Base-by-base conservation (phyloP, 1,140 invertebrate species). In the Aradophagus sp. region DNA sequence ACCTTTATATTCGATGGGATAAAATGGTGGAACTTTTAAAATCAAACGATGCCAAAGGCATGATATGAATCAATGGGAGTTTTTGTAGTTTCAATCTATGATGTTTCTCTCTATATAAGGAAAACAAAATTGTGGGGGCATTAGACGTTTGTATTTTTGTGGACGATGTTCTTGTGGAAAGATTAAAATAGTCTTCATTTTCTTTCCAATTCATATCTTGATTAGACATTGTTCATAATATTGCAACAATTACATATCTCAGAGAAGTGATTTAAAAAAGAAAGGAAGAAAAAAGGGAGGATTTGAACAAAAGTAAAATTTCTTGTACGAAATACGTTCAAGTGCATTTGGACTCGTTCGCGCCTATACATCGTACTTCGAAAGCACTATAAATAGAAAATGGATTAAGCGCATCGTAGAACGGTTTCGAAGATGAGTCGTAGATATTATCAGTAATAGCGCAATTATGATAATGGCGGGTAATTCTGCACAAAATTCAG, bases 371-470 rank as follows among this genome's bases (percentile, higher is more conserved):
- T 81, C 76, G 69, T 76, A 78, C 75, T 81, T 78, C 73, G 65
- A 83, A 81, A 81, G 79, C 77, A 75, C 78, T 74, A 78, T 80
- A 80, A 83, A 84, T 84, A 84, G 81, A 84, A 84, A 83, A 83
- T 83, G 81, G 77, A 84, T 84, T 84, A 80, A 81, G 80, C 80
- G 75, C 78, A 78, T 80, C 78, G 75, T 74, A 73, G 75, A 74
- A 75, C 72, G 73, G 76, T 77, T 77, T 78, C 73, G 77, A 80
- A 80, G 76, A 66, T 69, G 76, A 80, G 76, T 79, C 75, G 80
- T 70, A 78, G 83, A 83, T 86, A 84, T 86, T 86, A 85, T 85
- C 83, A 80, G 82, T 86, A 85, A 86, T 85, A 81, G 83, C 77
- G 81, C 83, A 85, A 85, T 86, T 86, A 85, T 84, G 78, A 85